phyloP scores from a whole-genome alignment of 2,888 invertebrate genomes.

The Drosophila pseudotakahashii region DNA sequence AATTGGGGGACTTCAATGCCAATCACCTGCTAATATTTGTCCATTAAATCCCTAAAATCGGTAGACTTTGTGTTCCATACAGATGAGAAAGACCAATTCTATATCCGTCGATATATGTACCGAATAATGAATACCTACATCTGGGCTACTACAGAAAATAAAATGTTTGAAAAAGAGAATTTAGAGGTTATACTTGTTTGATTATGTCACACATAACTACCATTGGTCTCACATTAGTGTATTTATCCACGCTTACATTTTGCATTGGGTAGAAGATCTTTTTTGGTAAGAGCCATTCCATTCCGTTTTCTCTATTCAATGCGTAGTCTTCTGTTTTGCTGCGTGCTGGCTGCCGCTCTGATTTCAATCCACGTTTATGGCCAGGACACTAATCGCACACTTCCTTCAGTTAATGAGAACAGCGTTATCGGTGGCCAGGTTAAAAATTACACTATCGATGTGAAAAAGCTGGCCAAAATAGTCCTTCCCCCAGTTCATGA shows the following conservation, averaged over 20 bases:
- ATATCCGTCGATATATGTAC: no score
- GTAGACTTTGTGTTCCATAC: no score
- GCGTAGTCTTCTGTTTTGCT: background rate
- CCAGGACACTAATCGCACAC: background rate
- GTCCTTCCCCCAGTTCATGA: conserved; percentile 6
- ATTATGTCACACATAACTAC: background rate
- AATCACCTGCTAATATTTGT: no score
- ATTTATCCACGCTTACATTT: background rate
- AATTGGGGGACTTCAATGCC: no score
- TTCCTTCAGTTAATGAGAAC: background rate
- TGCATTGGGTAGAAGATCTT: no score
- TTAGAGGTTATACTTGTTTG: background rate
- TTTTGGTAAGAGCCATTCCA: background rate
- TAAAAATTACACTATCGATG: background rate
- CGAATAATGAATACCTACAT: no score
- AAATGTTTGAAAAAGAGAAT: no score
- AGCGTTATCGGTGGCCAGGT: background rate
- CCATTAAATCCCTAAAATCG: no score
- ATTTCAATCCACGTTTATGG: background rate
- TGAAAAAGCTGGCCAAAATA: conserved; percentile 11
- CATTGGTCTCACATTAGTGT: background rate
- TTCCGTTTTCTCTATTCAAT: background rate
- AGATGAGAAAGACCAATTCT: no score
- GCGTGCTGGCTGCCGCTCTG: conserved; percentile 2
- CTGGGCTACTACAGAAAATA: no score